phyloP scores from a whole-genome alignment of 2,797 vertebrate species.

The Enteromius mattozi region DNA sequence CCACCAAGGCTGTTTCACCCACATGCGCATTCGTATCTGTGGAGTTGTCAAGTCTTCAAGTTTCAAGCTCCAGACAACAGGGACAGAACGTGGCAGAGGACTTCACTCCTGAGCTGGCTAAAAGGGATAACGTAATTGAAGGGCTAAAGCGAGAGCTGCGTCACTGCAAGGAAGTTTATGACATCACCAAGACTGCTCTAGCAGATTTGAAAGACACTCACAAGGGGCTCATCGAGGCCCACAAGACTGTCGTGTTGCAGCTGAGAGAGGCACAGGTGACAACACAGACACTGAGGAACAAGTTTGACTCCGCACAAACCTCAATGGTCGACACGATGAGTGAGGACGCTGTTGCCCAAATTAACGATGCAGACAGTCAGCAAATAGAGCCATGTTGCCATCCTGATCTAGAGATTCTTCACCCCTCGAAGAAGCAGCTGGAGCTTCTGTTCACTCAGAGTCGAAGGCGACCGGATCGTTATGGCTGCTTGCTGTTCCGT shows the following conservation, averaged over 20 bases:
- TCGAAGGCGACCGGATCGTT: background rate
- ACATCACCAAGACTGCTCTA: background rate
- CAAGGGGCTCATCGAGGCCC: background rate
- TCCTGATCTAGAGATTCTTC: background rate
- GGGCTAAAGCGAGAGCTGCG: background rate
- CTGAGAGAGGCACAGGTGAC: background rate
- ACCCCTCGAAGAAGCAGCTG: background rate
- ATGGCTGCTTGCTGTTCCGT: background rate
- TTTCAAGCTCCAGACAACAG: background rate
- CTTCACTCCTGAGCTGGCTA: background rate
- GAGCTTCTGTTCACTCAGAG: background rate
- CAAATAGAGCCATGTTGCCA: background rate
- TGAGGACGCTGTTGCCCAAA: background rate
- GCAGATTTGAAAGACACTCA: background rate
- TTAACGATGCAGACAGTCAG: background rate
- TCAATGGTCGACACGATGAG: background rate
- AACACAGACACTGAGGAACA: background rate
- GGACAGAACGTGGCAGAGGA: background rate
- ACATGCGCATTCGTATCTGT: background rate
- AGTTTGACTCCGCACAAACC: background rate
- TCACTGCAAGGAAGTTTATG: background rate
- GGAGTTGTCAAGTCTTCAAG: background rate
- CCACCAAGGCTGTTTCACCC: background rate
- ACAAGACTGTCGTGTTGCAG: background rate
- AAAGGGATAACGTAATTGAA: background rate